Evolutionary conservation across 2,888 invertebrate genomes (phyloP).

Genomic region (Strigamia maritima): DNA sequence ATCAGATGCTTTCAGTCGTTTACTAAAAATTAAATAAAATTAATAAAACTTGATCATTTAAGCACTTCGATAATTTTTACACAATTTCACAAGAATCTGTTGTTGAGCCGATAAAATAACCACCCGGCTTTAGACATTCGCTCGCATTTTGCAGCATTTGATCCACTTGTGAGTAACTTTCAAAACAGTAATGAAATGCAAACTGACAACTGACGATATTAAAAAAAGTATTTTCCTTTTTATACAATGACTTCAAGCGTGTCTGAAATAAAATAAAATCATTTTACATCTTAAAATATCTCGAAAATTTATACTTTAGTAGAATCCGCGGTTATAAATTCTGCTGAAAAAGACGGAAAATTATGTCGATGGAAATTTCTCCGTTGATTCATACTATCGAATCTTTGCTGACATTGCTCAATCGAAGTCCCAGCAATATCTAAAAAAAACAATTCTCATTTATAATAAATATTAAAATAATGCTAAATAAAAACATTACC

Average conservation of each 20-base stretch:
- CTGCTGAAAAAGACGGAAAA: constrained; percentile 64
- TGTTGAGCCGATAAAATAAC: constrained; percentile 94
- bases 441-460: too few relatives aligned
- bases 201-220: constrained; percentile 96
- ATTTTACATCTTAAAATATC: not conserved
- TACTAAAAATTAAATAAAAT: constrained; percentile 41
- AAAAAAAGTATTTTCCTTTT: constrained; percentile 72
- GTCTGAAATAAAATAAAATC: constrained; percentile 45
- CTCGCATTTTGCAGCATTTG: constrained; percentile 89
- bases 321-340: constrained; percentile 89
- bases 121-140: constrained; percentile 82
- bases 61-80: constrained; percentile 53
- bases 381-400: constrained; percentile 63
- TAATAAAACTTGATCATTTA: too few relatives aligned
- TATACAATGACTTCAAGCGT: constrained; percentile 59
- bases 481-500: too few relatives aligned
- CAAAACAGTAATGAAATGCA: constrained; percentile 96
- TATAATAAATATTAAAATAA: constrained; percentile 41
- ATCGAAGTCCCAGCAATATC: constrained; percentile 90
- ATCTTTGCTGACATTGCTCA: constrained; percentile 82
- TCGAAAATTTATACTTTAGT: constrained; percentile 61
- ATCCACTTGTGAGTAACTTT: constrained; percentile 80
- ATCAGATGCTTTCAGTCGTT: constrained; percentile 43
- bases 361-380: constrained; percentile 45
- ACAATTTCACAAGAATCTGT: constrained; percentile 91